Evolutionary conservation across 2,888 invertebrate genomes (phyloP), one percentile per base, ranked within the genome.

Genomic region (Salticus scenicus): DNA sequence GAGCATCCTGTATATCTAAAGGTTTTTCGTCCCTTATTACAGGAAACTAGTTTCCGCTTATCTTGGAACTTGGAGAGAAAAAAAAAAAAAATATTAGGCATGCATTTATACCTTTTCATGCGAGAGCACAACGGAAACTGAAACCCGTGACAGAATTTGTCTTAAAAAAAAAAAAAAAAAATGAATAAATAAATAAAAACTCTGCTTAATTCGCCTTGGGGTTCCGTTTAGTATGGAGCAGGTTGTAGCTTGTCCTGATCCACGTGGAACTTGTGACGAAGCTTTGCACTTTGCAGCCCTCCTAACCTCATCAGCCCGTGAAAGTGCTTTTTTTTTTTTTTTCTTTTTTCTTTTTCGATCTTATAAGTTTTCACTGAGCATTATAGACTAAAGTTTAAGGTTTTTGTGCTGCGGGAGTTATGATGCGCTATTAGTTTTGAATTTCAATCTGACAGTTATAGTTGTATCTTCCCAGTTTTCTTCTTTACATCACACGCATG

Each of bases 221-320:
- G 27, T 14, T 17, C 27, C n/a, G 70, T 41, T 70, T 42, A 10
- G 70, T 7, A 42, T 17, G 28, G 28, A 77, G 57, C 78, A 78
- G 42, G 78, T 78, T 78, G 10, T 24, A 20, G 51, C 78, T 28
- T 51, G 78, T 63, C 63, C 24, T 27, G 17, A 27, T 28, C 28
- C 78, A 78, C 78, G 78, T 78, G 78, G 70, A 78, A 41, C 41
- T 70, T 27, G 20, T 71, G 71, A 77, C 69, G 57, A 20, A 41
- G 42, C n/a, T n/a, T n/a, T n/a, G n/a, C n/a, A n/a, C n/a, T n/a
- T n/a, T n/a, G n/a, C n/a, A n/a, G 31, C 42, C 14, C n/a, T 42
- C 8, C 12, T 67, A 41, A 42, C 67, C 8, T 24, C 37, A 28
- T 30, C 20, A 33, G 37, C 33, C 20, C 37, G 33, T 24, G 67